Evolutionary conservation across 2,113 vertebrate species (phyloP), one percentile per base, ranked within the genome.

Genomic region (Tetrax tetrax): DNA sequence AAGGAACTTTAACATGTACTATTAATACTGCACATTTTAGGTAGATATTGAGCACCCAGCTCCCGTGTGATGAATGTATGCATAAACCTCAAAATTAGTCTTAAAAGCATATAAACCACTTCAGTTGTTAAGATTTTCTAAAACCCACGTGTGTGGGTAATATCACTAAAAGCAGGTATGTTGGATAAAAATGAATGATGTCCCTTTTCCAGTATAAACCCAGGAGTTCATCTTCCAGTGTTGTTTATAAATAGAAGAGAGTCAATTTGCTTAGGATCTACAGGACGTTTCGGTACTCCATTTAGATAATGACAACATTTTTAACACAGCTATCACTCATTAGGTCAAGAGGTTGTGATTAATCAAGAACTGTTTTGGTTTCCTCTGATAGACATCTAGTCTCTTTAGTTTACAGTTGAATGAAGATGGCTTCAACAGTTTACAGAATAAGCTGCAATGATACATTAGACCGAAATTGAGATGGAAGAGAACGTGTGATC

Each of bases 341-440:
- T 97, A 95, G 98, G 98, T 98, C 98, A 98, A 97, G 96, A 98
- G 98, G 98, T 98, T 98, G 97, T 93, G 97, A 99, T 99, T 99
- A 98, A 99, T 99, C 99, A 99, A 98, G 97, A 61, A 98, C 97
- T 99, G 99, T 99, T 99, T 99, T 98, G 98, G 98, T 98, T 99
- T 98, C 14, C 90, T 97, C 98, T 97, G 98, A 98, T 99, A 99
- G 97, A 98, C 98, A 98, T 98, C 98, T 98, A 98, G 98, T 98
- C 98, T 98, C 98, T 98, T 98, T 98, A 98, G 98, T 98, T 98
- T 98, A 98, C 97, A 97, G 95, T 92, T 97, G 97, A 98, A 98
- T 96, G 97, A 98, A 98, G 98, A 98, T 98, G 98, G 96, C 97
- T 97, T 97, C 95, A 94, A 98, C 97, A 99, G 98, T 99, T 99